These are phyloP conservation scores for Synchiropus splendidus DNA, from an alignment of 2,113 vertebrate genomes.

Conservation along the genomic window DNA sequence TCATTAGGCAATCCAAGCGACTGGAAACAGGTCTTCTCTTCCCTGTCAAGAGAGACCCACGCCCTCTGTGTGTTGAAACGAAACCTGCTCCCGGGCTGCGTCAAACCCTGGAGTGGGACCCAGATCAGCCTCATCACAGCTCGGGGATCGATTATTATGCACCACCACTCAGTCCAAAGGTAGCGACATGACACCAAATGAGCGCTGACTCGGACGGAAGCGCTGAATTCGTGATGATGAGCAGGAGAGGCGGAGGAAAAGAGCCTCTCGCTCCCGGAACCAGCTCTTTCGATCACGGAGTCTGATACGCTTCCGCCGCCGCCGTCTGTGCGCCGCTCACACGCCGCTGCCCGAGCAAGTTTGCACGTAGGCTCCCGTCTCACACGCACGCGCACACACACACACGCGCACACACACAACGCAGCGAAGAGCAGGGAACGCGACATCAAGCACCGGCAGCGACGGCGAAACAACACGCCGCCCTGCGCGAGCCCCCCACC, in stretches of 20 bases:
- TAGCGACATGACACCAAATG: too few relatives aligned
- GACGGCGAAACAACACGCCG: not conserved
- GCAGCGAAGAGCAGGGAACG: slow-evolving; percentile 42
- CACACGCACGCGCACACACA: slow-evolving; percentile 25
- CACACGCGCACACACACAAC: slow-evolving; percentile 27
- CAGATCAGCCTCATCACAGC: too few relatives aligned
- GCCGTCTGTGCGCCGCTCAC: slow-evolving; percentile 62
- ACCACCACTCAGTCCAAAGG: not conserved
- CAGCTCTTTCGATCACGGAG: slow-evolving; percentile 60
- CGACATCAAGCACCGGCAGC: slow-evolving; percentile 5
- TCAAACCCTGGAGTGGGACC: slow-evolving; percentile 4
- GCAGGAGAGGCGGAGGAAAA: slow-evolving; percentile 39
- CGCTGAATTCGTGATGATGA: slow-evolving; percentile 28
- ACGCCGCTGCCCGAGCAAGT: slow-evolving; percentile 57
- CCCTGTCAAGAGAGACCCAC: slow-evolving; percentile 28
- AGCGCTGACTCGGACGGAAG: too few relatives aligned
- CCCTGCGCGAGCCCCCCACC: not conserved
- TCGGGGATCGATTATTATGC: not conserved
- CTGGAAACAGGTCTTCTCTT: slow-evolving; percentile 35
- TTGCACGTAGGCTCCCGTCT: slow-evolving; percentile 60
- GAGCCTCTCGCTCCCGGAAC: slow-evolving; percentile 41
- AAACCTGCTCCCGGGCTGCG: slow-evolving; percentile 26
- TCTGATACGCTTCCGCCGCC: slow-evolving; percentile 50
- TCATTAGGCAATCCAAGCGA: too few relatives aligned
- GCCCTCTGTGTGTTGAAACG: slow-evolving; percentile 24